These are phyloP conservation scores for Cephus nigrinus DNA, from an alignment of 2,888 invertebrate genomes.

Conservation along the genomic window DNA sequence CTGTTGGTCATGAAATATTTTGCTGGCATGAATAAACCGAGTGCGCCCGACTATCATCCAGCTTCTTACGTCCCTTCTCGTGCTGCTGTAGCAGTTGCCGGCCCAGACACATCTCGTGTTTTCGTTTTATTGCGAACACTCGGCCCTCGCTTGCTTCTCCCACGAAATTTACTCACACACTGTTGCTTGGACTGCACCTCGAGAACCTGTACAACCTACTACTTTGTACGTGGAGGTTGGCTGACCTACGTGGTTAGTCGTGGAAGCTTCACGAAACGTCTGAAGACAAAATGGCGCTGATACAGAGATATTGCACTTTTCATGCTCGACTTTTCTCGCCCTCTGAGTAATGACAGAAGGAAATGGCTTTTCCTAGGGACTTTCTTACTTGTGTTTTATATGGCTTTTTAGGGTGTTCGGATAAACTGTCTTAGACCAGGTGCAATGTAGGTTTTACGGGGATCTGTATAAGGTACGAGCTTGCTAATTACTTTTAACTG, in stretches of 20 bases:
- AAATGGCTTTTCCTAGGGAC: background rate
- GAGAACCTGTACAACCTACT: conserved; percentile 19
- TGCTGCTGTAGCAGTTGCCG: conserved; percentile 25
- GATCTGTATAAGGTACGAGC: too few species aligned
- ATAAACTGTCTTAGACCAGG: background rate
- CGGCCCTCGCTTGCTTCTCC: conserved; percentile 20
- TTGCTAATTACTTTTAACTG: too few species aligned
- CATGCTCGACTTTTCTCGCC: conserved; percentile 14
- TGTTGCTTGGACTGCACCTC: conserved; percentile 22
- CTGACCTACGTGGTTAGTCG: conserved; percentile 30
- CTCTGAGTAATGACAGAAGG: background rate
- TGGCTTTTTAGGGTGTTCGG: background rate
- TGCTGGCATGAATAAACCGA: conserved; percentile 49
- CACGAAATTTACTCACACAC: conserved; percentile 31
- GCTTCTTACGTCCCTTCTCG: conserved; percentile 1
- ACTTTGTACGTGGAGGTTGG: conserved; percentile 52
- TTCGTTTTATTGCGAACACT: conserved; percentile 37
- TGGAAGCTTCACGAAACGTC: conserved; percentile 50
- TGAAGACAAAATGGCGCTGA: conserved; percentile 35
- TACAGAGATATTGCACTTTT: conserved; percentile 17
- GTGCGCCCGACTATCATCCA: conserved; percentile 6
- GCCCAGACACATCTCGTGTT: conserved; percentile 17
- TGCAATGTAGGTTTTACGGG: too few species aligned
- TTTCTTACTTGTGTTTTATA: background rate
- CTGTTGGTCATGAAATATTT: conserved; percentile 48